phyloP scores from a whole-genome alignment of 2,797 vertebrate genomes.

The Podarcis lilfordi region DNA sequence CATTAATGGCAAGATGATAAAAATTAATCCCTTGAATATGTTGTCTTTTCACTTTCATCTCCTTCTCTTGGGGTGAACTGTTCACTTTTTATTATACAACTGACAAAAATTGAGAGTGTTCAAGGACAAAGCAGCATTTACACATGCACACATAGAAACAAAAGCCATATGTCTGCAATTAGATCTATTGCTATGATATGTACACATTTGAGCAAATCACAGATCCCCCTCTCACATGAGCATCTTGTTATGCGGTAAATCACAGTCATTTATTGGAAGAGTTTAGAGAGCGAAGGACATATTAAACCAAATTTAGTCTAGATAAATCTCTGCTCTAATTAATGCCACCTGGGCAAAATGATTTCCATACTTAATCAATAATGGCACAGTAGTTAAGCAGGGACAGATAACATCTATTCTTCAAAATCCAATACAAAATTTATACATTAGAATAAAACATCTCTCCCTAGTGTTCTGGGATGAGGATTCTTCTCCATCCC shows the following conservation, averaged over 20 bases:
- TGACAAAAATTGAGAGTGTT: slow-evolving; percentile 28
- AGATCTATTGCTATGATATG: slow-evolving; percentile 13
- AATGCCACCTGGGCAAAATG: neutral
- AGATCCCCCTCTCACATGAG: neutral
- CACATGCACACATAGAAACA: neutral
- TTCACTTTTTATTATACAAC: slow-evolving; percentile 31
- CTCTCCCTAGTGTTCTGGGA: neutral
- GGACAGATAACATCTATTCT: neutral
- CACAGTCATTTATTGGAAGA: neutral
- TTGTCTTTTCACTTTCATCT: slow-evolving; percentile 14
- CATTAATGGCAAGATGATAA: neutral
- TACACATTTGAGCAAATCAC: slow-evolving; percentile 26
- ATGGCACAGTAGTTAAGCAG: neutral
- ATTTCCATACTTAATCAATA: slow-evolving; percentile 4
- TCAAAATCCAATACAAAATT: neutral
- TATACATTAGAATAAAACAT: neutral
- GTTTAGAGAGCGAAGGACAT: slow-evolving; percentile 29
- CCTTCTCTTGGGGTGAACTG: neutral
- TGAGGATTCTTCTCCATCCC: neutral
- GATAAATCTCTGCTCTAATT: neutral
- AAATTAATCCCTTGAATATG: neutral
- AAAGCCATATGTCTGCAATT: slow-evolving; percentile 18
- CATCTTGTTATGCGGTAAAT: neutral
- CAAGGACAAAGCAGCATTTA: slow-evolving; percentile 15
- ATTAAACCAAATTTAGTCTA: slow-evolving; percentile 4